Base-by-base conservation (phyloP, 2,113 vertebrate genomes). In the Falco punctatus region DNA sequence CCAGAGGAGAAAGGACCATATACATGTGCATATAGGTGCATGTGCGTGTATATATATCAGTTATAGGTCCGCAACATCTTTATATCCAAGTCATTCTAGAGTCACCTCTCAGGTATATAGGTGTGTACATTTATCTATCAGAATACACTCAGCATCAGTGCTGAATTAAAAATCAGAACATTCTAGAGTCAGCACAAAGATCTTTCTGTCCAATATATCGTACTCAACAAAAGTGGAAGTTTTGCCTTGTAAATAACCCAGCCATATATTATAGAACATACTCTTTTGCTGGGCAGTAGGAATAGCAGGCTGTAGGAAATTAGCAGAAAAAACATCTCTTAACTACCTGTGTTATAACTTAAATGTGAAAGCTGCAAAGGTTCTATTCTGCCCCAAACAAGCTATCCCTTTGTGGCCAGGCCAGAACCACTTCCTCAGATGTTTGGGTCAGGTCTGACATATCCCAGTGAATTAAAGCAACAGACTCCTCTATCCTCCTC, bases 11-110 rank as follows among this genome's bases (percentile, higher is more conserved):
- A 19, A 64, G 13, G 28, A 79, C 10, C 17, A 40, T 24, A 64
- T 4, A 52, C 11, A 52, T 5, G 44, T 14, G 35, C 27, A 38
- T 8, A n/a, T 19, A 71, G n/a, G 15, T 3, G 4, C 0, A 2
- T 11, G n/a, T 18, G 19, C 1, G 9, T 27, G 3, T 33, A 48
- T n/a, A 1, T 35, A 1, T 35, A 44, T 57, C 24, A 81, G 15
- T 35, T 67, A 48, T 2, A 27, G 20, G 44, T 62, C 40, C 92
- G 27, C 28, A 79, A 2, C 44, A 30, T 40, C 30, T 75, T 92
- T 61, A 3, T 22, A 73, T 69, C 14, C 0, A 0, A 80, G 9
- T 51, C 26, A 61, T n/a, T 95, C 44, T 26, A 81, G 30, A 80
- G 46, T 44, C 2, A 3, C 12, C 28, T 80, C 74, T 69, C 9